Evolutionary conservation across 2,113 vertebrate genomes (phyloP).

Genomic region (cat (Felis catus)): F.catus_Fca126_mat1.0 CM031412.1:90821001-90821500

Average conservation of each 20-base stretch:
- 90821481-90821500: neutral
- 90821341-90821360: neutral
- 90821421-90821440: accelerated
- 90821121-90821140: neutral
- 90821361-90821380: neutral
- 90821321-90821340: neutral
- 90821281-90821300: neutral
- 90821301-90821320: neutral
- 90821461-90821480: no score
- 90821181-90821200: neutral
- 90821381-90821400: neutral
- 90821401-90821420: neutral
- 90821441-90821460: neutral
- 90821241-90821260: neutral
- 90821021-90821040: neutral
- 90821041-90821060: neutral
- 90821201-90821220: neutral
- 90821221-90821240: neutral
- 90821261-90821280: neutral
- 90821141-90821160: neutral
- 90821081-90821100: neutral
- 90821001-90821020: neutral
- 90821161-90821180: neutral
- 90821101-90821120: neutral
- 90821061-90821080: accelerated